A percentile compares a stretch with the other conserved stretches of the same genome.
Evolutionary conservation across 2,888 invertebrate genomes (phyloP).

Genomic region (Bembecia ichneumoniformis): DNA sequence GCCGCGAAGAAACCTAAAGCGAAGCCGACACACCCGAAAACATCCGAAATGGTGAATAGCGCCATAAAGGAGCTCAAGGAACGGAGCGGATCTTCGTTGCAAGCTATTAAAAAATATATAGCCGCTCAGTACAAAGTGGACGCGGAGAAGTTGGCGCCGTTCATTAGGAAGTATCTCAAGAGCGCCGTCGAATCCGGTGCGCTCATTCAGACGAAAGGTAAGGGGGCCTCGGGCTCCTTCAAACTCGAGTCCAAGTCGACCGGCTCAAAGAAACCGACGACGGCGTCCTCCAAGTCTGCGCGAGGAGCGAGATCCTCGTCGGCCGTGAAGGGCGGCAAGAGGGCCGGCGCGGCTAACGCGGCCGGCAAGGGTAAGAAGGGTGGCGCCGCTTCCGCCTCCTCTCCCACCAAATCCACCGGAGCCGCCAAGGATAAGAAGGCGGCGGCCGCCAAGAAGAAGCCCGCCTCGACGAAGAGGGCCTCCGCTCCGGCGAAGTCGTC

Average conservation of each 20-base stretch:
- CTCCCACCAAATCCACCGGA: too few relatives aligned
- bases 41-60: conserved; percentile 43
- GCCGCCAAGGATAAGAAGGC: too few relatives aligned
- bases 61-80: conserved; percentile 36
- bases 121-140: conserved; percentile 37
- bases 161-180: conserved; percentile 48
- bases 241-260: conserved; percentile 28
- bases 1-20: conserved; percentile 29
- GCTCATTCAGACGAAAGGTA: conserved; percentile 44
- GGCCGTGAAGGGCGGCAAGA: too few relatives aligned
- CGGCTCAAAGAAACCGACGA: too few relatives aligned
- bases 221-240: conserved; percentile 52
- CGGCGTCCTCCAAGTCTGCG: too few relatives aligned
- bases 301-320: too few relatives aligned
- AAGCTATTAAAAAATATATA: conserved; percentile 53
- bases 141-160: conserved; percentile 33
- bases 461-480: background rate
- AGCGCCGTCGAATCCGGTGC: conserved; percentile 39
- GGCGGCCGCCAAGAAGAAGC: too few relatives aligned
- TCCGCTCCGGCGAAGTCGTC: conserved; percentile 16
- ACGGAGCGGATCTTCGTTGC: conserved; percentile 48
- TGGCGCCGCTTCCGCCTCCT: too few relatives aligned
- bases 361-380: too few relatives aligned
- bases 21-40: conserved; percentile 37
- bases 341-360: too few relatives aligned